These are phyloP conservation scores for Nomada fucata DNA, from an alignment of 2,888 invertebrate genomes.

Conservation along the genomic window DNA sequence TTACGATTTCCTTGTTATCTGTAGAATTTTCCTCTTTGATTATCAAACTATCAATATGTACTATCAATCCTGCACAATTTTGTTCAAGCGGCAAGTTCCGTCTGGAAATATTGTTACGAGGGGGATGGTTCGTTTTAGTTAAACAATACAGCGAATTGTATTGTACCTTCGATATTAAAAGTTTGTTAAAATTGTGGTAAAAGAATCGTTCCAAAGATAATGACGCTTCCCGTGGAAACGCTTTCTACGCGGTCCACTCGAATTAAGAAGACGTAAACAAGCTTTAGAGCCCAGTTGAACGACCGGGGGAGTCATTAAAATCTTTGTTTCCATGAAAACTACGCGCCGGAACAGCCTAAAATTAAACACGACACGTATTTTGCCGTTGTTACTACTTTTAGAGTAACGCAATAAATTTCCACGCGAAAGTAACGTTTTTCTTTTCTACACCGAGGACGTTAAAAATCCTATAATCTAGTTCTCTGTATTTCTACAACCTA, in stretches of 20 bases:
- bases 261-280: slow-evolving; percentile 33
- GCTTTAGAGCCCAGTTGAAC: background rate
- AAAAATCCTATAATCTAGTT: background rate
- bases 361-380: slow-evolving; percentile 35
- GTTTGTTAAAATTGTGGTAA: too few relatives aligned
- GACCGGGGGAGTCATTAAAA: slow-evolving; percentile 38
- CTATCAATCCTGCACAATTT: too few relatives aligned
- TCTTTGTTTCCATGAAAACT: slow-evolving; percentile 46
- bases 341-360: slow-evolving; percentile 40
- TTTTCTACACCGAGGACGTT: background rate
- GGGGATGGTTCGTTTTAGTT: too few relatives aligned
- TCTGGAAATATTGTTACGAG: too few relatives aligned
- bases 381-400: background rate
- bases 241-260: background rate
- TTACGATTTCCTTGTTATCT: background rate
- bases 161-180: too few relatives aligned
- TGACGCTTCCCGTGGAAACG: background rate
- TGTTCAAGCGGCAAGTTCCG: too few relatives aligned
- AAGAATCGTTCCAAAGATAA: background rate
- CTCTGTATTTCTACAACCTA: background rate
- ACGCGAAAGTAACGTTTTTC: background rate
- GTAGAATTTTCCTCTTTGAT: background rate
- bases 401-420: background rate
- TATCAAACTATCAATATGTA: background rate
- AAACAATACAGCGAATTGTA: too few relatives aligned